Conservation (phyloP, 2,888 invertebrate genomes). For the Shargacucullia verbasci region DNA sequence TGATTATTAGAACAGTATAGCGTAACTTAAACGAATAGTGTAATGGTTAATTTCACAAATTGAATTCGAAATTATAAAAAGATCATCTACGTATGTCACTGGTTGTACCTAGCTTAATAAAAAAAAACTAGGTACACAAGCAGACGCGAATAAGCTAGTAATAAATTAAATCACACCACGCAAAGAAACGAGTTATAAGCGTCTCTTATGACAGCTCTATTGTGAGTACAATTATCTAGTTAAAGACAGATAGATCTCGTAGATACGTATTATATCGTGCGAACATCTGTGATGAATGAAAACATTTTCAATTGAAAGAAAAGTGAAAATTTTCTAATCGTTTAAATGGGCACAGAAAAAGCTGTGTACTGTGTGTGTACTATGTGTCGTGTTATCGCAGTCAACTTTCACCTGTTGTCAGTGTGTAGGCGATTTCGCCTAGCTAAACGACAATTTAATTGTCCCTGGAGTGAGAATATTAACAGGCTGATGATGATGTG, state of each 20-base stretch:
- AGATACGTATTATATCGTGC: conserved; percentile 59
- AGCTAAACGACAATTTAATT: conserved; percentile 11
- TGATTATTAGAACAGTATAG: too few relatives aligned
- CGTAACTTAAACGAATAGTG: too few relatives aligned
- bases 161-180: conserved; percentile 39
- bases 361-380: conserved; percentile 11
- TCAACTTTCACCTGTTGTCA: conserved; percentile 35
- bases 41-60: too few relatives aligned
- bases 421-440: conserved; percentile 4
- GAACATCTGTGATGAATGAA: conserved; percentile 59
- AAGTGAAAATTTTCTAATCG: conserved; percentile 66
- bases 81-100: not conserved
- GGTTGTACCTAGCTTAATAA: too few relatives aligned
- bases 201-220: conserved; percentile 31
- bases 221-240: conserved; percentile 50
- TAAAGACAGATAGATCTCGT: conserved; percentile 60
- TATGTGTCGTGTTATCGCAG: conserved; percentile 29
- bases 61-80: too few relatives aligned
- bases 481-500: too few relatives aligned
- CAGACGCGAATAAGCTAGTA: conserved; percentile 40
- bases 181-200: conserved; percentile 41
- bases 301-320: conserved; percentile 65
- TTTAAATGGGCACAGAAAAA: conserved; percentile 48
- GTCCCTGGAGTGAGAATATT: too few relatives aligned
- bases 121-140: conserved; percentile 10